Conservation (phyloP, 1,140 invertebrate genomes). For the Liolophura sinensis region DNA sequence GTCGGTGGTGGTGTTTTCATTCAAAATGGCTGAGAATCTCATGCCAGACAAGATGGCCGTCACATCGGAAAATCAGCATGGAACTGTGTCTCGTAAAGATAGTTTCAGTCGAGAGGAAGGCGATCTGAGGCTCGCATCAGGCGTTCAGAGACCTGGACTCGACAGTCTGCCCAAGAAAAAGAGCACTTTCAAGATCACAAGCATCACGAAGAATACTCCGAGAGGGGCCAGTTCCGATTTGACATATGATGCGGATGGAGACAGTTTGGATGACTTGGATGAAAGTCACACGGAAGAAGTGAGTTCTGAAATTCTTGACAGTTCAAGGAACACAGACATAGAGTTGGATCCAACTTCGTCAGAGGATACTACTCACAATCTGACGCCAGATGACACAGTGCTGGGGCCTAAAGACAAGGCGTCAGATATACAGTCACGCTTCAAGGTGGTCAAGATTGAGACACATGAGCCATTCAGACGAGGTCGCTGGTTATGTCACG, state of each 20-base stretch:
- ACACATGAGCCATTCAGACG: constrained; percentile 87
- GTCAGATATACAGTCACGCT: constrained; percentile 57
- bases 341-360: constrained; percentile 39
- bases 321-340: constrained; percentile 50
- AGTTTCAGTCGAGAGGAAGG: constrained; percentile 15
- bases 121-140: neutral
- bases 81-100: constrained; percentile 16
- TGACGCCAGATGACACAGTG: constrained; percentile 27
- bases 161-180: constrained; percentile 68
- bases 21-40: constrained; percentile 28
- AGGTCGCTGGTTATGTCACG: constrained; percentile 93
- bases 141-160: neutral
- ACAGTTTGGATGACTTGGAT: constrained; percentile 90
- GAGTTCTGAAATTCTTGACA: constrained; percentile 63
- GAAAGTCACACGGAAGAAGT: constrained; percentile 86
- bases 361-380: constrained; percentile 25
- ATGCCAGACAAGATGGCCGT: constrained; percentile 32
- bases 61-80: constrained; percentile 25
- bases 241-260: constrained; percentile 86
- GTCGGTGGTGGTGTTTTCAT: constrained; percentile 11
- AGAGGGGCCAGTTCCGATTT: constrained; percentile 70
- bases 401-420: constrained; percentile 27
- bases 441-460: constrained; percentile 96
- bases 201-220: constrained; percentile 66
- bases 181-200: constrained; percentile 92